These are phyloP conservation scores for Laupala kohalensis DNA, from an alignment of 1,140 invertebrate species.

Conservation along the genomic window DNA sequence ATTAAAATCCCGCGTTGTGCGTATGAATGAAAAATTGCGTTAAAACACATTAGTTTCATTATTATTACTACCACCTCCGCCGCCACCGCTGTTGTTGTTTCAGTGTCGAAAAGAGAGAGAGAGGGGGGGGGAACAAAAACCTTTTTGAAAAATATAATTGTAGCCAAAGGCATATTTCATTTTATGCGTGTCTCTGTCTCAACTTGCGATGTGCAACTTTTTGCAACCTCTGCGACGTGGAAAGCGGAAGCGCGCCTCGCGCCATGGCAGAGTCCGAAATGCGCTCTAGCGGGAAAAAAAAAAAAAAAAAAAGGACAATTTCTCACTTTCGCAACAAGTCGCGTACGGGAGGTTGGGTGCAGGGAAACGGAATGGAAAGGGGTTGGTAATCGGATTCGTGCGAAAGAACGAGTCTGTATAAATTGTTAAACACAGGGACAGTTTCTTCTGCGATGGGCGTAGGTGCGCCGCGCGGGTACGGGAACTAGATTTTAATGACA, in stretches of 20 bases:
- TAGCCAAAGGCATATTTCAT: neutral
- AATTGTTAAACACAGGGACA: neutral
- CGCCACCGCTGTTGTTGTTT: neutral
- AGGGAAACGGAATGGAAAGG: no score
- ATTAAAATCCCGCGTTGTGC: neutral
- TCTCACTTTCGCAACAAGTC: neutral
- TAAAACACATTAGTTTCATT: neutral
- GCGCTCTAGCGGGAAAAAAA: neutral
- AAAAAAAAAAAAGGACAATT: neutral
- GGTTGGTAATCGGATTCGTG: neutral
- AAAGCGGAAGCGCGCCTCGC: neutral
- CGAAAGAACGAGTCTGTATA: neutral
- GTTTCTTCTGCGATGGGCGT: neutral
- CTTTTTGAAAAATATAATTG: neutral
- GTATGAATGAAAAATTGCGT: neutral
- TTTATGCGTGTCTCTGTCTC: neutral
- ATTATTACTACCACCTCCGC: neutral
- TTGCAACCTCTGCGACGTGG: neutral
- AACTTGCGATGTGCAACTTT: neutral
- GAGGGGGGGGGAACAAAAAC: no score
- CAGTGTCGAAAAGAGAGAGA: neutral
- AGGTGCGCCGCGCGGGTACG: no score
- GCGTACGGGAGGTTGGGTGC: neutral
- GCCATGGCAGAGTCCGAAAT: neutral
- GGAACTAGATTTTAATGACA: neutral